Evolutionary conservation across 1,140 invertebrate species (phyloP).

Genomic region (Drosophila saltans): DNA sequence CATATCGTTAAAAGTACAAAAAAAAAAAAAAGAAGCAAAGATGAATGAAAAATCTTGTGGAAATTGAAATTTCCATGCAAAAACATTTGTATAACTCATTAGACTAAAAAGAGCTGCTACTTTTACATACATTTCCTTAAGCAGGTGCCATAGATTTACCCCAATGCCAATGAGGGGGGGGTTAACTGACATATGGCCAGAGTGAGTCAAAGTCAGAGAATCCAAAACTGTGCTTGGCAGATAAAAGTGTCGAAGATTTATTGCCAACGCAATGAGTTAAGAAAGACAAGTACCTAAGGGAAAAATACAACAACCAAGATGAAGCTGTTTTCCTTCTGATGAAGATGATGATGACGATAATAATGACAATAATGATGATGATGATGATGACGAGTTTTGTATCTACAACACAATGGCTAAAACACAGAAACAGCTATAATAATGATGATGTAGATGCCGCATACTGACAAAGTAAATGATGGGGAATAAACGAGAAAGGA

Average conservation of each 20-base stretch:
- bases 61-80: conserved; percentile 59
- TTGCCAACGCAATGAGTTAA: conserved; percentile 83
- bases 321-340: conserved; percentile 18
- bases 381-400: conserved; percentile 67
- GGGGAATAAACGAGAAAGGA: conserved; percentile 66
- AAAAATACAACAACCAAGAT: conserved; percentile 51
- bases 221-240: conserved; percentile 65
- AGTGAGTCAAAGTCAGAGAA: conserved; percentile 33
- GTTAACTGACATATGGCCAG: conserved; percentile 33
- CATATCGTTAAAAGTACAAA: conserved; percentile 21
- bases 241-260: conserved; percentile 81
- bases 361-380: conserved; percentile 28
- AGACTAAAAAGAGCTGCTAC: conserved; percentile 37
- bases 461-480: conserved; percentile 81
- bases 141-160: conserved; percentile 70
- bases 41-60: conserved; percentile 35
- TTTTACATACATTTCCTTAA: conserved; percentile 35
- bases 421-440: conserved; percentile 49
- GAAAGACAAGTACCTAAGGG: conserved; percentile 82
- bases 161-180: conserved; percentile 9
- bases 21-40: not conserved
- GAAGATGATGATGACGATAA: conserved; percentile 11
- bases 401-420: conserved; percentile 48
- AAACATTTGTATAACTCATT: conserved; percentile 46
- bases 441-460: conserved; percentile 81